phyloP scores from a whole-genome alignment of 2,113 vertebrate genomes.

The Lasiurus borealis region DNA sequence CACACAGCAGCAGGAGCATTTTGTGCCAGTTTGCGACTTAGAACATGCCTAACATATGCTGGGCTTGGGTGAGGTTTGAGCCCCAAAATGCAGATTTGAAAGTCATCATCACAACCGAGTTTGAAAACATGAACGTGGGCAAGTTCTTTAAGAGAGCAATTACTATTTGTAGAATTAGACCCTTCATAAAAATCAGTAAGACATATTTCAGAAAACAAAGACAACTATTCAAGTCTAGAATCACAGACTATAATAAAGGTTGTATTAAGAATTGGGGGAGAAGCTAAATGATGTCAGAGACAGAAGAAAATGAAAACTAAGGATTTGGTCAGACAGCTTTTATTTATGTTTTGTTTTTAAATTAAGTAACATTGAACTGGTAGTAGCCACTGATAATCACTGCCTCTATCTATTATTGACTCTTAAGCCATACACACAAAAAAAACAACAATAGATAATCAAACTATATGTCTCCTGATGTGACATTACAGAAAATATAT shows the following conservation, averaged over 20 bases:
- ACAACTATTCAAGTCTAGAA: neutral
- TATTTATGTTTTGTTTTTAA: neutral
- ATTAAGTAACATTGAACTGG: neutral
- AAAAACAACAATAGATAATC: neutral
- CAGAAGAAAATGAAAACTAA: conserved; percentile 51
- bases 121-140: neutral
- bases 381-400: neutral
- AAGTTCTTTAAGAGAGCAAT: conserved; percentile 19
- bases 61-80: neutral
- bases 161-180: conserved; percentile 17
- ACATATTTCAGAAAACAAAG: conserved; percentile 5
- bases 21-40: neutral
- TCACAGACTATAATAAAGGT: conserved; percentile 5
- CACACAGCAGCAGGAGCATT: neutral
- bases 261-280: neutral
- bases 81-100: neutral
- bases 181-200: conserved; percentile 37
- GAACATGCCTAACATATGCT: neutral
- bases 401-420: neutral
- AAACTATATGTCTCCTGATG: neutral
- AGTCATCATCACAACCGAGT: neutral
- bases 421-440: neutral
- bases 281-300: neutral
- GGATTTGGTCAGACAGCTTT: neutral
- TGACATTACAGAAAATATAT: neutral